Percentiles rank a stretch among this genome's conserved stretches.
These are phyloP conservation scores for Mizuhopecten yessoensis DNA, from an alignment of 1,140 invertebrate genomes.

Conservation along the genomic window DNA sequence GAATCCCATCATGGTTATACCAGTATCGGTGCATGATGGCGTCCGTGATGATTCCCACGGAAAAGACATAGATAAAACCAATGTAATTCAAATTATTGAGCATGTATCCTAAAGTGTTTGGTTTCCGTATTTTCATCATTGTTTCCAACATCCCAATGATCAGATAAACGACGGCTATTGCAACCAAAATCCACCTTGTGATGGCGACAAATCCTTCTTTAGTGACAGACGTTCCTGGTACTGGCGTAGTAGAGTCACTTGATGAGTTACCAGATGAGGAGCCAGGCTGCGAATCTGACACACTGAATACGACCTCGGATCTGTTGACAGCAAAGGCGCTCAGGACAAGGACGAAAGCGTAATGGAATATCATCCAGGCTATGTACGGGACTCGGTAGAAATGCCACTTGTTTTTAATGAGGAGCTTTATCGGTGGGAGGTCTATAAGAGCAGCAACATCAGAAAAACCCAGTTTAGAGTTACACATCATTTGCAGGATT, in stretches of 20 bases:
- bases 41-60: slow-evolving; percentile 44
- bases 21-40: slow-evolving; percentile 24
- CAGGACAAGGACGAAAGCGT: slow-evolving; percentile 47
- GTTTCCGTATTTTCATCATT: neutral
- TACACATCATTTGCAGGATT: slow-evolving; percentile 2
- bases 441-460: slow-evolving; percentile 54
- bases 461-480: neutral
- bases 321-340: slow-evolving; percentile 55
- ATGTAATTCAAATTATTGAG: slow-evolving; percentile 31
- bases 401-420: slow-evolving; percentile 60
- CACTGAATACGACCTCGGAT: slow-evolving; percentile 15
- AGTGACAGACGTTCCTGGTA: neutral
- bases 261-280: neutral
- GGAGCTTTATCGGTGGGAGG: slow-evolving; percentile 44
- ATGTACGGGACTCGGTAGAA: slow-evolving; percentile 47
- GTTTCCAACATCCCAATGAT: slow-evolving; percentile 43
- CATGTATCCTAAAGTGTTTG: slow-evolving; percentile 34
- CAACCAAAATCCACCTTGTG: slow-evolving; percentile 41
- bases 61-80: slow-evolving; percentile 50
- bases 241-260: neutral
- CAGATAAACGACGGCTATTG: slow-evolving; percentile 50
- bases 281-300: neutral
- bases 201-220: neutral
- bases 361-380: slow-evolving; percentile 50
- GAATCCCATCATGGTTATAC: slow-evolving; percentile 53